phyloP scores from a whole-genome alignment of 2,113 vertebrate species.

The Protomyctophum bolini region DNA sequence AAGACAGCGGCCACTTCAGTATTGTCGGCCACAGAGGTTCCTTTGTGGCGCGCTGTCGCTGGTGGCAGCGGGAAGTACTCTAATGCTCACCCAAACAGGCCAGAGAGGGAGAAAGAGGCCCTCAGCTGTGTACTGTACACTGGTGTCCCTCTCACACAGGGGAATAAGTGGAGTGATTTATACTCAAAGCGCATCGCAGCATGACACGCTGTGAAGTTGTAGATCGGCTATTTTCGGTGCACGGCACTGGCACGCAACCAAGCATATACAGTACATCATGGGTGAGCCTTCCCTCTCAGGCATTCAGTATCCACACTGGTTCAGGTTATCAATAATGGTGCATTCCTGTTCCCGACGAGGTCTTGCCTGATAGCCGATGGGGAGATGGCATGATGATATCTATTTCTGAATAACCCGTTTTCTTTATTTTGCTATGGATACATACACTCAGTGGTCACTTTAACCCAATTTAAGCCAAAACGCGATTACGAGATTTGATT shows the following conservation, averaged over 20 bases:
- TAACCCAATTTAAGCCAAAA: too few relatives aligned
- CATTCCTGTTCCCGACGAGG: constrained; percentile 60
- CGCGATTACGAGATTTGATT: too few relatives aligned
- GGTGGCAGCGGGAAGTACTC: constrained; percentile 62
- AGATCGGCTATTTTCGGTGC: too few relatives aligned
- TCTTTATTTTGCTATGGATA: too few relatives aligned
- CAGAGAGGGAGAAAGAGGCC: constrained; percentile 59
- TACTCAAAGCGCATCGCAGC: too few relatives aligned
- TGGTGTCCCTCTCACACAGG: constrained; percentile 31
- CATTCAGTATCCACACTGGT: constrained; percentile 59
- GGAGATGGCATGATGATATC: too few relatives aligned
- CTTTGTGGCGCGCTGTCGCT: constrained; percentile 69
- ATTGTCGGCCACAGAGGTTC: constrained; percentile 72
- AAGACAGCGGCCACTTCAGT: constrained; percentile 75
- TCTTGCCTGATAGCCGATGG: constrained; percentile 23
- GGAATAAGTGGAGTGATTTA: too few relatives aligned
- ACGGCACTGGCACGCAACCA: too few relatives aligned
- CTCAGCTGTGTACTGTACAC: constrained; percentile 74
- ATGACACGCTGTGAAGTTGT: too few relatives aligned
- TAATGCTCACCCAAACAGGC: constrained; percentile 66
- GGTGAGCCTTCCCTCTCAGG: constrained; percentile 53
- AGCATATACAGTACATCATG: too few relatives aligned
- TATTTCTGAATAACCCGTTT: too few relatives aligned
- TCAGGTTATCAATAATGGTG: constrained; percentile 65
- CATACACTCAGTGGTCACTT: too few relatives aligned